Conservation (phyloP, 2,113 vertebrate species). For the Tinamus guttatus region DNA sequence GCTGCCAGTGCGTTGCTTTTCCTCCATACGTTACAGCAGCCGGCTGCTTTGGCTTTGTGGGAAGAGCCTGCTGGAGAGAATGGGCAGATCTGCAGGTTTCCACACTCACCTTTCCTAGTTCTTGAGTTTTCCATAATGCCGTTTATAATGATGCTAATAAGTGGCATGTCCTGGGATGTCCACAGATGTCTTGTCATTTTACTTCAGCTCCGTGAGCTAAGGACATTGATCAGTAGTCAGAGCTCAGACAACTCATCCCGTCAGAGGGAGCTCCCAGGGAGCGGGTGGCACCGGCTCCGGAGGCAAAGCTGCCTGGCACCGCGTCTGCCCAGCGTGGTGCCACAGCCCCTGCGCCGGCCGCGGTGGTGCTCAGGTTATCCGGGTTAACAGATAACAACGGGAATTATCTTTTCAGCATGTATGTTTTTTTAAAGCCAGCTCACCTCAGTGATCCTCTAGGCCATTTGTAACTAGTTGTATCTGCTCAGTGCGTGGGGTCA, state of each 20-base stretch:
- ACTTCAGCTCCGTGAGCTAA: not conserved
- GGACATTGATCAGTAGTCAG: not conserved
- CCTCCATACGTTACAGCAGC: not conserved
- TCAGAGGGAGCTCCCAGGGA: no score
- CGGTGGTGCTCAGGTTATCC: not conserved
- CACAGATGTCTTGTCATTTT: not conserved
- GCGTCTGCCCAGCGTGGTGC: not conserved
- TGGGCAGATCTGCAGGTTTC: not conserved
- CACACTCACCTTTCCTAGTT: not conserved
- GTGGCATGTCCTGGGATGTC: not conserved
- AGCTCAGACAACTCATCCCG: conserved; percentile 34
- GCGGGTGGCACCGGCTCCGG: not conserved
- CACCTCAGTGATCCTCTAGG: not conserved
- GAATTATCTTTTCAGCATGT: not conserved
- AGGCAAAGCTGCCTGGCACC: conserved; percentile 2
- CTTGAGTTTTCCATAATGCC: not conserved
- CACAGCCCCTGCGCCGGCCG: not conserved
- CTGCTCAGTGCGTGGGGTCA: not conserved
- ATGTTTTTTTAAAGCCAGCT: not conserved
- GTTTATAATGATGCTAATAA: not conserved
- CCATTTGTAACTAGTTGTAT: not conserved
- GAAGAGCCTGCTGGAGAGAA: not conserved
- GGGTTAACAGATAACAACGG: not conserved
- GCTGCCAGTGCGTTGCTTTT: not conserved
- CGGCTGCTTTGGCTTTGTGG: not conserved